phyloP scores from a whole-genome alignment of 2,797 vertebrate species.

The Silurus lanzhouensis region DNA sequence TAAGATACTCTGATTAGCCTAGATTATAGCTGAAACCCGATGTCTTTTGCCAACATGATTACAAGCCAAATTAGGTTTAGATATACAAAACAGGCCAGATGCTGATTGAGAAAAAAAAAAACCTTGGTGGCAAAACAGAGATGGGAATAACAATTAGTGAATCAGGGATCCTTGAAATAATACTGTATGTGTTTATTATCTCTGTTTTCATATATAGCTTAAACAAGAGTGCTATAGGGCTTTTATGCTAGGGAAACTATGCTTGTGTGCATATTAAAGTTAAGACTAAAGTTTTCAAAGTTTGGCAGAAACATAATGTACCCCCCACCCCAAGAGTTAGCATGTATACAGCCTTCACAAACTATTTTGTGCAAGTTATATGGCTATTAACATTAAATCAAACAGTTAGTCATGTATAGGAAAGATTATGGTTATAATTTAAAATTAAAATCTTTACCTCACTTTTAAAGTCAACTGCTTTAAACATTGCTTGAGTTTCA shows the following conservation, averaged over 20 bases:
- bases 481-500: neutral
- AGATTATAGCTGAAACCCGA: constrained; percentile 51
- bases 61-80: constrained; percentile 66
- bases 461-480: neutral
- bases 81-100: constrained; percentile 69
- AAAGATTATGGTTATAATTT: neutral
- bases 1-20: constrained; percentile 47
- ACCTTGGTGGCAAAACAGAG: constrained; percentile 53
- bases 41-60: constrained; percentile 65
- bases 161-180: neutral
- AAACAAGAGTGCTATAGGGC: neutral
- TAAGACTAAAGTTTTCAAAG: neutral
- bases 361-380: neutral
- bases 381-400: no score
- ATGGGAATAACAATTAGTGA: neutral
- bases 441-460: neutral
- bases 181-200: neutral
- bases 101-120: constrained; percentile 59
- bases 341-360: neutral
- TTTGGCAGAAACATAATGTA: neutral
- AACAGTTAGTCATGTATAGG: neutral
- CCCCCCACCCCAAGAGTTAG: neutral
- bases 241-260: neutral
- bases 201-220: neutral
- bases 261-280: neutral